Conservation (phyloP, 2,888 invertebrate species). For the Lithodes maja region DNA sequence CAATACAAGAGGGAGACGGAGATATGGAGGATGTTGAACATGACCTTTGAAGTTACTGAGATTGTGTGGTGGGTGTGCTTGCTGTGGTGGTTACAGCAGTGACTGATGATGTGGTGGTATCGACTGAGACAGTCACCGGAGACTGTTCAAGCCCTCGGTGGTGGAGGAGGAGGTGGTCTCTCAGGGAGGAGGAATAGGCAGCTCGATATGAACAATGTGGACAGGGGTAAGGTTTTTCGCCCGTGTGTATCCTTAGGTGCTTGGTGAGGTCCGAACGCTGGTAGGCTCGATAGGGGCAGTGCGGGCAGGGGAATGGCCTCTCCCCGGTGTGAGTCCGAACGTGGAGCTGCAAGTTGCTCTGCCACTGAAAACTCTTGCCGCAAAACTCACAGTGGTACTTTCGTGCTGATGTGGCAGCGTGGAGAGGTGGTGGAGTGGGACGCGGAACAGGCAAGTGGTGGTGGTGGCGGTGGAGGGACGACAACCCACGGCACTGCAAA, state of each 20-base stretch:
- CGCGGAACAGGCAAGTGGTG: slow-evolving; percentile 8
- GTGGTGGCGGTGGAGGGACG: slow-evolving; percentile 30
- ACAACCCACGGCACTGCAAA: slow-evolving; percentile 54
- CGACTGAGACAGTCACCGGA: not conserved
- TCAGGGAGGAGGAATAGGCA: slow-evolving; percentile 54
- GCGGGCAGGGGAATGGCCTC: slow-evolving; percentile 64
- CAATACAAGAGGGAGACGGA: slow-evolving; percentile 7
- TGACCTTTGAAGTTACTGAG: slow-evolving; percentile 12
- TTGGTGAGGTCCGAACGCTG: slow-evolving; percentile 60
- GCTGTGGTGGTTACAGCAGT: slow-evolving; percentile 9
- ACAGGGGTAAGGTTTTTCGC: slow-evolving; percentile 61
- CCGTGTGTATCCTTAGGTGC: slow-evolving; percentile 60
- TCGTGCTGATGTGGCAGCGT: slow-evolving; percentile 5
- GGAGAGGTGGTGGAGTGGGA: not conserved
- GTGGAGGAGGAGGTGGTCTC: slow-evolving; percentile 48
- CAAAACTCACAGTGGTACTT: slow-evolving; percentile 62
- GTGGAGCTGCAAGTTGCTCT: slow-evolving; percentile 65
- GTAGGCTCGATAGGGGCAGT: slow-evolving; percentile 64
- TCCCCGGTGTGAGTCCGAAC: slow-evolving; percentile 67
- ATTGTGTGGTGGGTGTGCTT: slow-evolving; percentile 15
- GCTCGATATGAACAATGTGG: slow-evolving; percentile 63
- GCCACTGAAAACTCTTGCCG: slow-evolving; percentile 66
- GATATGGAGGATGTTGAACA: not conserved
- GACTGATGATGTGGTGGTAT: not conserved
- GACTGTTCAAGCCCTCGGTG: slow-evolving; percentile 33